Evolutionary conservation across 2,113 vertebrate species (phyloP).

Genomic region (Coptodon rendalli): DNA sequence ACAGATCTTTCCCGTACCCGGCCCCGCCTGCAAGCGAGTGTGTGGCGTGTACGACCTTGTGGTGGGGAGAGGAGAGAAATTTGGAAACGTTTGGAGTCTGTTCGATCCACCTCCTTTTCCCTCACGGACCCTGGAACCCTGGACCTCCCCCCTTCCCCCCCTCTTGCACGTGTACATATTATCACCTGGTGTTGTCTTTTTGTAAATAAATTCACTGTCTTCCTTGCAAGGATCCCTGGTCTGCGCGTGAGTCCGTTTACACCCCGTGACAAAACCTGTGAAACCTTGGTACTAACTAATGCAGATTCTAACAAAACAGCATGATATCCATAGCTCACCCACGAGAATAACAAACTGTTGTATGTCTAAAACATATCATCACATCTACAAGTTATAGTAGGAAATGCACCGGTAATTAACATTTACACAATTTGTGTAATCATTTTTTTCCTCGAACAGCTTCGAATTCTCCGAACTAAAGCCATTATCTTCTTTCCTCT

Average conservation of each 20-base stretch:
- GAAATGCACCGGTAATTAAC: not conserved
- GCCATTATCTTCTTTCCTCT: not conserved
- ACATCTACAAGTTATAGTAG: not conserved
- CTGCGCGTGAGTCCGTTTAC: not conserved
- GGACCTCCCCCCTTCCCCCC: too few species aligned
- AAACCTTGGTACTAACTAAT: not conserved
- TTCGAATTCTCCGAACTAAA: not conserved
- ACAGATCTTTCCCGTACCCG: not conserved
- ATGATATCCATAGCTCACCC: not conserved
- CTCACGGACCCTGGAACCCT: too few species aligned
- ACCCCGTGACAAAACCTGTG: not conserved
- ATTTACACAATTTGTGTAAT: not conserved
- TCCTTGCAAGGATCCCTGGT: not conserved
- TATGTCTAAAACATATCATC: not conserved
- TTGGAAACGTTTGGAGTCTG: too few species aligned
- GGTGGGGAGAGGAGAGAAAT: too few species aligned
- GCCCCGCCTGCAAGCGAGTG: too few species aligned
- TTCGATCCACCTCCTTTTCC: too few species aligned
- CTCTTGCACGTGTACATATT: too few species aligned
- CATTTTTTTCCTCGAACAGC: not conserved
- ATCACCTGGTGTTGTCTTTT: too few species aligned
- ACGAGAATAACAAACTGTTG: not conserved
- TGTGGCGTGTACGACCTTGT: too few species aligned
- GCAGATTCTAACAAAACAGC: not conserved
- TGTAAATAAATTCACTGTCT: not conserved